Base-by-base conservation (phyloP, 2,888 invertebrate species). In the Pyrrhia umbra region DNA sequence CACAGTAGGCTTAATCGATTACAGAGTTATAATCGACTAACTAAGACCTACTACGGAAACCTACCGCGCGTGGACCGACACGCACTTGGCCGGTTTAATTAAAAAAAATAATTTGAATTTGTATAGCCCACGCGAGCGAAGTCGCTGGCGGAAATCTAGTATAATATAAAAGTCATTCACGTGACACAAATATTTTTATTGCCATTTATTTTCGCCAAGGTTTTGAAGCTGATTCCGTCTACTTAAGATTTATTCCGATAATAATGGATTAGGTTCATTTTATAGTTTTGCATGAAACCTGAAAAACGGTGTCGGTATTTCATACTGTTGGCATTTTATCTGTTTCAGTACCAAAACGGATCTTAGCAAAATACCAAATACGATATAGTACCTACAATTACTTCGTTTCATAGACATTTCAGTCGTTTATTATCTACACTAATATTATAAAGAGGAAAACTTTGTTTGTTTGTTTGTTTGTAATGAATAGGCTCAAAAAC, bases 141-240 rank as follows among this genome's bases (percentile, higher is more conserved):
- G 34, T n/a, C 34, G n/a, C n/a, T 13, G 34, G 34, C 34, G 13
- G 34, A 4, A 5, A 9, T n/a, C 34, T 34, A 34, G 34, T 34
- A n/a, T 13, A 34, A 34, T 34, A n/a, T n/a, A 34, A 34, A n/a
- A 6, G 9, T 27, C 27, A 27, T 27, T 23, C 39, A 40, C 39
- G 39, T 10, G 46, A 42, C 6, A 8, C 6, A 6, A 57, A 54
- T 40, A 46, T 52, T 57, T 69, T 63, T 54, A 58, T 69, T 23
- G 37, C 10, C 10, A 34, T 40, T 43, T 52, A 57, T 37, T 34
- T 15, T 10, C 20, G 25, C 9, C n/a, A 69, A 62, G 34, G 37
- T 3, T 20, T 25, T 8, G 13, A 13, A 30, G 42, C 30, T 40
- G 43, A 34, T 46, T 34, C 39, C 45, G 45, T 20, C 57, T 40